These are phyloP conservation scores for Saguinus imperator DNA, from an alignment of 2,113 vertebrate species.

Conservation along the genomic window DNA sequence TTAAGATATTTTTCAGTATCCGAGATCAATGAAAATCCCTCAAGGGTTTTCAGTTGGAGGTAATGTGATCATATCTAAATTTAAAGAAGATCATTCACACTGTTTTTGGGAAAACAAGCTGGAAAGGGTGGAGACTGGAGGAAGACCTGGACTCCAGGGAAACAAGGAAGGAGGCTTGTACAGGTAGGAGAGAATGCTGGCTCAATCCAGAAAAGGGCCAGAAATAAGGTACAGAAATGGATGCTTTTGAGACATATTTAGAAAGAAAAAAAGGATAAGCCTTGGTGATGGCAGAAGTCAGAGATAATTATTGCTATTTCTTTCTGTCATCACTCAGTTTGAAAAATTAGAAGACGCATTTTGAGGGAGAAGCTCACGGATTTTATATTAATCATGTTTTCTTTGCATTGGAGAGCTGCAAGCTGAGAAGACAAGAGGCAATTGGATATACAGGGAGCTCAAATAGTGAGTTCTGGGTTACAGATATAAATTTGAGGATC, in stretches of 20 bases:
- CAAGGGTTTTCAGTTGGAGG: background rate
- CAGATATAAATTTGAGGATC: background rate
- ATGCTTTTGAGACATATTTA: background rate
- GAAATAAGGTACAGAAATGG: background rate
- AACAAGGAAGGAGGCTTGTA: background rate
- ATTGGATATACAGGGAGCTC: background rate
- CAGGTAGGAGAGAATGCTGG: background rate
- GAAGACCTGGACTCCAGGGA: background rate
- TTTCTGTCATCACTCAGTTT: background rate
- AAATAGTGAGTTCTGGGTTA: background rate
- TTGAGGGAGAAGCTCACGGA: background rate
- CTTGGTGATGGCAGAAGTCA: background rate
- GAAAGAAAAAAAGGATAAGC: background rate
- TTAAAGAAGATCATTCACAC: background rate
- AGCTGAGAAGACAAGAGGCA: background rate
- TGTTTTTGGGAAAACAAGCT: background rate
- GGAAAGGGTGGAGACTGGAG: background rate
- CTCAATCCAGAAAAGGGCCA: background rate
- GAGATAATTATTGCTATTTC: background rate
- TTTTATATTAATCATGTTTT: background rate
- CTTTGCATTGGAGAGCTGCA: background rate
- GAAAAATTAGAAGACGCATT: background rate
- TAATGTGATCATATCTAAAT: background rate
- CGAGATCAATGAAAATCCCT: background rate
- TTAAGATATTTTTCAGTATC: background rate